Evolutionary conservation across 1,140 invertebrate species (phyloP).

Genomic region (Drosophila bipectinata): DNA sequence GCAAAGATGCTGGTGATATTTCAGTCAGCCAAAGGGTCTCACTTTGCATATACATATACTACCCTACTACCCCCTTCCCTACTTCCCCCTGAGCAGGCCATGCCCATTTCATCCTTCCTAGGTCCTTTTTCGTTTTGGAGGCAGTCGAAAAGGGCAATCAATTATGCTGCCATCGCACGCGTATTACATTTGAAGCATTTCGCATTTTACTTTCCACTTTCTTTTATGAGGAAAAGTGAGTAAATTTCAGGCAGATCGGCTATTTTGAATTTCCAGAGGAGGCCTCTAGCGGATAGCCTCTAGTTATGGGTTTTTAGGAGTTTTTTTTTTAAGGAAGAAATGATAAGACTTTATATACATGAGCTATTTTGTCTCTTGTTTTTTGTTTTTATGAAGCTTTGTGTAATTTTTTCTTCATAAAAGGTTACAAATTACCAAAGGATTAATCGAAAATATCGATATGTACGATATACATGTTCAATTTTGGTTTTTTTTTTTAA

Average conservation of each 20-base stretch:
- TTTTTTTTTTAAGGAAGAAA: no score
- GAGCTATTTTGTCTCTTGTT: no score
- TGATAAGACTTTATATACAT: no score
- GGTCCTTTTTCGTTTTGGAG: background rate
- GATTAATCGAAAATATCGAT: no score
- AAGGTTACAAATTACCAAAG: no score
- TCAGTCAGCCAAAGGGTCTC: slow-evolving; percentile 45
- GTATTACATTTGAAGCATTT: slow-evolving; percentile 63
- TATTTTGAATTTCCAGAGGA: background rate
- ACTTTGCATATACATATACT: slow-evolving; percentile 47
- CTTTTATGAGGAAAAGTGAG: background rate
- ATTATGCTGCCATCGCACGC: slow-evolving; percentile 65
- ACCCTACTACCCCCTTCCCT: no score
- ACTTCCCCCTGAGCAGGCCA: background rate
- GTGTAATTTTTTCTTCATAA: no score
- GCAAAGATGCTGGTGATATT: slow-evolving; percentile 40
- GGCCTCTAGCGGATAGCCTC: no score
- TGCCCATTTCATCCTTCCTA: background rate
- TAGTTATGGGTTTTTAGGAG: no score
- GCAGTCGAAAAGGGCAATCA: slow-evolving; percentile 56
- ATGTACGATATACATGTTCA: no score
- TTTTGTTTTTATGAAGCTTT: no score
- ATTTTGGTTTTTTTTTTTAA: no score
- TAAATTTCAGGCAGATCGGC: slow-evolving; percentile 22
- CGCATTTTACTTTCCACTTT: slow-evolving; percentile 50